These are phyloP conservation scores for Epinephelus moara DNA, from an alignment of 2,113 vertebrate species.

Conservation along the genomic window DNA sequence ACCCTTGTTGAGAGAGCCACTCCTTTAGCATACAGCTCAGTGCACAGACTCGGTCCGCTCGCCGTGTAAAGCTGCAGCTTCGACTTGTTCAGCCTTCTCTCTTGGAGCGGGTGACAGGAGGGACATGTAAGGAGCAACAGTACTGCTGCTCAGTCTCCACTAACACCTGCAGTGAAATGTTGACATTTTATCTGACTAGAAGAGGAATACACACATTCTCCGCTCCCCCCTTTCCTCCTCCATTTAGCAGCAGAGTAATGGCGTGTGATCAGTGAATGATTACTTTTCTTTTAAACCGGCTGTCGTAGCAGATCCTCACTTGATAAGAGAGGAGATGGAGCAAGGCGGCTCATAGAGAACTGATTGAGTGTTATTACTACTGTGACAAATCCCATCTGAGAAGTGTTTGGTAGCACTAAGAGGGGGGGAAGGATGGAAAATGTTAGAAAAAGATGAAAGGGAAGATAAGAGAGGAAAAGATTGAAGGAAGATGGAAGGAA, in stretches of 20 bases:
- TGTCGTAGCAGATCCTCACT: slow-evolving; percentile 38
- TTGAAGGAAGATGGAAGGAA: slow-evolving; percentile 1
- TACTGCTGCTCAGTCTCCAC: slow-evolving; percentile 55
- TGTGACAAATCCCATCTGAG: slow-evolving; percentile 34
- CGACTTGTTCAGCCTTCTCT: neutral
- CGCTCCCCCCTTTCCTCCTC: slow-evolving; percentile 16
- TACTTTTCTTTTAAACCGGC: slow-evolving; percentile 38
- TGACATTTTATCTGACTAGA: slow-evolving; percentile 59
- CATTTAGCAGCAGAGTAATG: slow-evolving; percentile 40
- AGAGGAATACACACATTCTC: slow-evolving; percentile 44
- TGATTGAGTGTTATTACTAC: slow-evolving; percentile 35
- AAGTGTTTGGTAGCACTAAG: neutral
- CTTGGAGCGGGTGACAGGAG: slow-evolving; percentile 20
- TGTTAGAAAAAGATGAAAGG: neutral
- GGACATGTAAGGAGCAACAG: slow-evolving; percentile 16
- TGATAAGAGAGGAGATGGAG: slow-evolving; percentile 32
- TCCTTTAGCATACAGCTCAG: slow-evolving; percentile 31
- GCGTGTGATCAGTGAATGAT: slow-evolving; percentile 36
- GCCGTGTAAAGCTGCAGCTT: neutral
- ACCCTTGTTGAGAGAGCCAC: slow-evolving; percentile 35
- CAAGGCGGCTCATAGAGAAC: slow-evolving; percentile 8
- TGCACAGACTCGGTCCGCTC: neutral
- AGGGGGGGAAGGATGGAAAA: slow-evolving; percentile 7
- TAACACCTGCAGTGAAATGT: slow-evolving; percentile 61
- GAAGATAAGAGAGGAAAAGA: neutral